A percentile compares a stretch with the other conserved stretches of the same genome.
phyloP scores from a whole-genome alignment of 2,888 invertebrate genomes.

The Oxystoma pomonae region DNA sequence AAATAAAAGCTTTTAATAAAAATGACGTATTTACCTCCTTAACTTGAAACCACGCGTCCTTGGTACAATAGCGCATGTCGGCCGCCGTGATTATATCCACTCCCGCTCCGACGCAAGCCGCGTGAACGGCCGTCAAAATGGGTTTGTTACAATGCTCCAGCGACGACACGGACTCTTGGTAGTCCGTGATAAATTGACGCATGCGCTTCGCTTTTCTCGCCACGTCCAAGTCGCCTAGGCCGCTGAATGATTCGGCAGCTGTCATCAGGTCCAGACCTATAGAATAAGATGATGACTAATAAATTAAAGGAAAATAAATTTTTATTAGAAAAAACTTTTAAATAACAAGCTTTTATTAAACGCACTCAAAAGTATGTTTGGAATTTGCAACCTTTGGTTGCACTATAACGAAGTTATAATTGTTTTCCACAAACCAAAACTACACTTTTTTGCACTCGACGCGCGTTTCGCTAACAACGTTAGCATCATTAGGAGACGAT shows the following conservation, averaged over 20 bases:
- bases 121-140: constrained; percentile 83
- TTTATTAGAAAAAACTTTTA: no score
- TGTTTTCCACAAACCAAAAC: no score
- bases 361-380: no score
- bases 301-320: no score
- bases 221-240: constrained; percentile 73
- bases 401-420: no score
- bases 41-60: constrained; percentile 88
- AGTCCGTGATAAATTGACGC: constrained; percentile 57
- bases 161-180: constrained; percentile 75
- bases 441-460: no score
- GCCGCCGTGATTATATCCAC: constrained; percentile 84
- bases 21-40: constrained; percentile 74
- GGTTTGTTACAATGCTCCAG: constrained; percentile 90
- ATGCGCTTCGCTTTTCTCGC: constrained; percentile 71
- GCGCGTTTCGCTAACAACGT: no score
- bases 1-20: no score
- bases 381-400: no score
- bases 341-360: no score
- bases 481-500: no score
- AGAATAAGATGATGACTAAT: no score
- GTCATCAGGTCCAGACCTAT: background rate
- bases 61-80: constrained; percentile 84
- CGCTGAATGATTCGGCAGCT: constrained; percentile 27
- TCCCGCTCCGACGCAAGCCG: constrained; percentile 87